Evolutionary conservation across 2,113 vertebrate species (phyloP).

Genomic region (Tragelaphus strepsiceros): DNA sequence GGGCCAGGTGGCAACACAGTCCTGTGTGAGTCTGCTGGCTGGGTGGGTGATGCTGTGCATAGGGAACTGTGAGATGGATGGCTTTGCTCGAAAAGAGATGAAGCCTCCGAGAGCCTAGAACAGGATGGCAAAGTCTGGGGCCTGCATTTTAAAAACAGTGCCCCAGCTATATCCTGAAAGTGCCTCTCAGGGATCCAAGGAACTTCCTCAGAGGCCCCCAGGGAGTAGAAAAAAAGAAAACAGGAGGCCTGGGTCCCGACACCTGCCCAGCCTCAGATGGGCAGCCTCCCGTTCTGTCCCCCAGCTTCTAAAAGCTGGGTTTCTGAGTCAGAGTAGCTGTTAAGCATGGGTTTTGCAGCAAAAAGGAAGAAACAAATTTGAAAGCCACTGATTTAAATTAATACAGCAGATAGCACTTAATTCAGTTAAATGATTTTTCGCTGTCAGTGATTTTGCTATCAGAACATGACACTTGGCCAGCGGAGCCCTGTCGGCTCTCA

Average conservation of each 20-base stretch:
- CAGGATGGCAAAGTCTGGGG: fast-evolving
- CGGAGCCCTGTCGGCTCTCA: fast-evolving
- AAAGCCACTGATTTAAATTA: neutral
- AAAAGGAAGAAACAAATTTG: neutral
- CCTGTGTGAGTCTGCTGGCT: fast-evolving
- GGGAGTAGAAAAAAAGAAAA: neutral
- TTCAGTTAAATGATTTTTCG: neutral
- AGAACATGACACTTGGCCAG: neutral
- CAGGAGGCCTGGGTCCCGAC: neutral
- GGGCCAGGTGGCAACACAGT: neutral
- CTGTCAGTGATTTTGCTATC: neutral
- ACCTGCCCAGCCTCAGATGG: fast-evolving
- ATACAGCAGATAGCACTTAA: neutral
- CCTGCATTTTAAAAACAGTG: fast-evolving
- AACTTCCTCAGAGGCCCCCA: too few species aligned
- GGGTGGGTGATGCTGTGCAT: fast-evolving
- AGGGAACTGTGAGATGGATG: fast-evolving
- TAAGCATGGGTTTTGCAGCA: fast-evolving
- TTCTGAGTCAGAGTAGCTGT: neutral
- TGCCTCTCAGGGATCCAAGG: fast-evolving
- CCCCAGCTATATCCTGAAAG: neutral
- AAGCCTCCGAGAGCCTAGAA: fast-evolving
- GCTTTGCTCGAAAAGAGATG: neutral
- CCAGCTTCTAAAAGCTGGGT: fast-evolving
- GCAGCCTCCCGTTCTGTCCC: neutral